Conservation (phyloP, 2,888 invertebrate genomes). For the Carterocephalus palaemon region DNA sequence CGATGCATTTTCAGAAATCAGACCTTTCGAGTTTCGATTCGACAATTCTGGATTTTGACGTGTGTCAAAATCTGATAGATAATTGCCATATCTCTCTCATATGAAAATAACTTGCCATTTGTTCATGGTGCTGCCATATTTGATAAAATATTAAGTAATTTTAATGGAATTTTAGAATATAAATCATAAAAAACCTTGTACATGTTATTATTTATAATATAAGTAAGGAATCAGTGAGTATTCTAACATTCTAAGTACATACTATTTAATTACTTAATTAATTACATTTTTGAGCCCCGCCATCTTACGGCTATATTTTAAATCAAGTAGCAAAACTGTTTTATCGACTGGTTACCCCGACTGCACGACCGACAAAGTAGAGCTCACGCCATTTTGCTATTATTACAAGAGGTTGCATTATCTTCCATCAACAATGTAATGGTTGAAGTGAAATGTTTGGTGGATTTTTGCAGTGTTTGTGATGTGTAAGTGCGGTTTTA, state of each 20-base stretch:
- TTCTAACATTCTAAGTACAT: no score
- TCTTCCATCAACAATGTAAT: constrained; percentile 75
- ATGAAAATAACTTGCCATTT: no score
- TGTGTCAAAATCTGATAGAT: neutral
- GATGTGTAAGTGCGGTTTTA: constrained; percentile 53
- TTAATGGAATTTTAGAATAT: no score
- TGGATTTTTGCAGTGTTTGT: constrained; percentile 60
- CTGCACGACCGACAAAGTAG: constrained; percentile 43
- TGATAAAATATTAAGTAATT: no score
- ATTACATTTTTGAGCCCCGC: constrained; percentile 23
- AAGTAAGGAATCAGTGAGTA: no score
- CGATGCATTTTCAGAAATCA: constrained; percentile 1
- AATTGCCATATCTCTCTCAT: no score
- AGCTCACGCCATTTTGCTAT: constrained; percentile 74
- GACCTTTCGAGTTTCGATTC: neutral
- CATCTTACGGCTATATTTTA: constrained; percentile 36
- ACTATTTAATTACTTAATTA: constrained; percentile 27
- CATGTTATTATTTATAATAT: no score
- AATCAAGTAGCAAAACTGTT: constrained; percentile 37
- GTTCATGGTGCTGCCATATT: neutral
- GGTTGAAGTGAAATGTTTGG: constrained; percentile 63
- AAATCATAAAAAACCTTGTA: no score
- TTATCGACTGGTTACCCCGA: constrained; percentile 39
- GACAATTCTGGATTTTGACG: constrained; percentile 9
- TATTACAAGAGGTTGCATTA: constrained; percentile 70